Conservation (phyloP, 2,888 invertebrate genomes). For the Sminthurides aquaticus region DNA sequence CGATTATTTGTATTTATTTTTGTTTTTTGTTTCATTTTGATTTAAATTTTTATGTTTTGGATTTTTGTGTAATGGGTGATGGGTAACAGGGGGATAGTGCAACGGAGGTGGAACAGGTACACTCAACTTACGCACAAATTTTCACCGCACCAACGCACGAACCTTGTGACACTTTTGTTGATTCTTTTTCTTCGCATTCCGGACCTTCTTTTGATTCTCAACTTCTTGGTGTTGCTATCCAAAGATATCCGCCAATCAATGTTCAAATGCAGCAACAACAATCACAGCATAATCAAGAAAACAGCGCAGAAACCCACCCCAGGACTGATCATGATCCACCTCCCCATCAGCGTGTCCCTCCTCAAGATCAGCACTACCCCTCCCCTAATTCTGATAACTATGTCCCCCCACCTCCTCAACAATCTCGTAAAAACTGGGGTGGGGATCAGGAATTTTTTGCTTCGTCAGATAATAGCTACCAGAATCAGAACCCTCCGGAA, state of each 20-base stretch:
- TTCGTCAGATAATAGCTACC: neutral
- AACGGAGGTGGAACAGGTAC: constrained; percentile 41
- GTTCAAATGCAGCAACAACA: constrained; percentile 27
- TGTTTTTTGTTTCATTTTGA: constrained; percentile 14
- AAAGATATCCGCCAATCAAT: constrained; percentile 34
- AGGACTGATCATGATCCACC: neutral
- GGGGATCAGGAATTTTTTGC: neutral
- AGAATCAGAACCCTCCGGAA: neutral
- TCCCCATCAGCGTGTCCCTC: constrained; percentile 4
- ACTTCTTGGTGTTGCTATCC: constrained; percentile 30
- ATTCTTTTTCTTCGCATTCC: constrained; percentile 9
- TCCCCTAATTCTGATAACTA: neutral
- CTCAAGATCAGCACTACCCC: neutral
- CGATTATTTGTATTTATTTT: neutral
- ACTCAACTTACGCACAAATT: constrained; percentile 33
- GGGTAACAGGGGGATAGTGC: constrained; percentile 30
- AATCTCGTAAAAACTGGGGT: too few species aligned
- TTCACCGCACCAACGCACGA: constrained; percentile 27
- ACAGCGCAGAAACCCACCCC: neutral
- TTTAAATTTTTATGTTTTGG: constrained; percentile 15
- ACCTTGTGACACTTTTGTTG: constrained; percentile 13
- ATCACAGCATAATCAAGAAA: constrained; percentile 7
- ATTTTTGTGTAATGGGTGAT: constrained; percentile 14
- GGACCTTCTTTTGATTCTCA: constrained; percentile 19
- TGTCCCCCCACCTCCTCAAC: neutral